Base-by-base conservation (phyloP, 1,140 invertebrate species). In the Procambarus clarkii region DNA sequence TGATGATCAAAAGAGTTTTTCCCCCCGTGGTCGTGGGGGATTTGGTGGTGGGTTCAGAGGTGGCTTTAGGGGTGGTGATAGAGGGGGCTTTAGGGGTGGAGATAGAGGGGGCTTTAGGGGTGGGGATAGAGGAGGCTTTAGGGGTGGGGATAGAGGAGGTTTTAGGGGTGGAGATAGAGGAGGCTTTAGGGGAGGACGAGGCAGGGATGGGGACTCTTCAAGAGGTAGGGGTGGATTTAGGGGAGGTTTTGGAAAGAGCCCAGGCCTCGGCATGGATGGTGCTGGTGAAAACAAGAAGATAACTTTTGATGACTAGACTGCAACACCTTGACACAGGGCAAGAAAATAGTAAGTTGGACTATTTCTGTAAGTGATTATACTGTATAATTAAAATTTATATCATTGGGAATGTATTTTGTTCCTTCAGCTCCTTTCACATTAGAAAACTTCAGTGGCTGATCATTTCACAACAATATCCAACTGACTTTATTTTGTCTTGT, bases 211-310 rank as follows among this genome's bases (percentile, higher is more conserved):
- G 11, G 76, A 77, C 3, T 77, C 7, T 11, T 34, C 60, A 5
- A 64, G 60, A 74, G 82, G 82, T n/a, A 60, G 88, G 48, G 82
- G 81, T 34, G 81, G 81, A 24, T 24, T 45, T 79, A 82, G 71
- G 79, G 88, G 88, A 21, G 82, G 82, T 21, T 85, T 79, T 58
- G 60, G 60, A 64, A 80, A 79, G 54, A 91, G 83, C 89, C 89
- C 89, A 91, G 89, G 89, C 18, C 60, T 91, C 50, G 89, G 89
- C 18, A 71, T 91, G 82, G n/a, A 80, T 50, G 89, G 92, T 71
- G 85, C 84, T 89, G 93, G 93, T 54, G 44, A 97, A 95, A 98
- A 98, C 94, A 98, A 98, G 95, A 98, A 98, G 95, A 97, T 97
- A 92, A 96, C 95, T 80, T 98, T 98, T 94, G 97, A 98, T 93